Evolutionary conservation across 2,888 invertebrate species (phyloP), one percentile per base, ranked within the genome.

Genomic region (Hirtodrosophila confusa): DNA sequence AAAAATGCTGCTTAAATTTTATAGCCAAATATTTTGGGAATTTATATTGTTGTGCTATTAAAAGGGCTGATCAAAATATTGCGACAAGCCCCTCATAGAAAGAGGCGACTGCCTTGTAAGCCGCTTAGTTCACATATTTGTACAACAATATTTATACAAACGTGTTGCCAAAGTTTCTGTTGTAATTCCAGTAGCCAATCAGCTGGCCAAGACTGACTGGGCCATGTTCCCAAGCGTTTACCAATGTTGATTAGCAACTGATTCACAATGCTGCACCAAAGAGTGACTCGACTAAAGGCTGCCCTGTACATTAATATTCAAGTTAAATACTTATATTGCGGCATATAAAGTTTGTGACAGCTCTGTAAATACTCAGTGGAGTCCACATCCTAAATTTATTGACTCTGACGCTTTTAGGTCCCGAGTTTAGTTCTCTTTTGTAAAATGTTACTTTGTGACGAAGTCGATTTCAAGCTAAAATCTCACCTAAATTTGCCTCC

Each of bases 1-100:
- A 64, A 35, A 69, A 60, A 69, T 40, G 29, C 47, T 55, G 63
- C 17, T 33, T 45, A 69, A 50, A 35, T 63, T 65, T 80, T 63
- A 84, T 71, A 61, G 75, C 72, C 51, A 65, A 80, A 87, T 80
- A 78, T 84, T 87, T 87, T 69, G 73, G 68, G 65, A 69, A 73
- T 64, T 72, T 80, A 50, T 54, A 66, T 68, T 63, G 69, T 49
- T 40, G 57, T 40, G 54, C 57, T 70, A 62, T 62, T 39, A 57
- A 75, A 37, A 47, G 39, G 67, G 43, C 58, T 54, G 75, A 86
- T 80, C 84, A 86, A 80, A 82, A 86, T 80, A 87, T 87, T 87
- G 87, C 85, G 82, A 87, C 85, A 80, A 68, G 43, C 58, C 27
- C 41, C 23, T 39, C 33, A 51, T 27, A 2, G 27, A 45, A 47